Evolutionary conservation across 2,113 vertebrate species (phyloP), one percentile per base, ranked within the genome.

Genomic region (Apus apus): DNA sequence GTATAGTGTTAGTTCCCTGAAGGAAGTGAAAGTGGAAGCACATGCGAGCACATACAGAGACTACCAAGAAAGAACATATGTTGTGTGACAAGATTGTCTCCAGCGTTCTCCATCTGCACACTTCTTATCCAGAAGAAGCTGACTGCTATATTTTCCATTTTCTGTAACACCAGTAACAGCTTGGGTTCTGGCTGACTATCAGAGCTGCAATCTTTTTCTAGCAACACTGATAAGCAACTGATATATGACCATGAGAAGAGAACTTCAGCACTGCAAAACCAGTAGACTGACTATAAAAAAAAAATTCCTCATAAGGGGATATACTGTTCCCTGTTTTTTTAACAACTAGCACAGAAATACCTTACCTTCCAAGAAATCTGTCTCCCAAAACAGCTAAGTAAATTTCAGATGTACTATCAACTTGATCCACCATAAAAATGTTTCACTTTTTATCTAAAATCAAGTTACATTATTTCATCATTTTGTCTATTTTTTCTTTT

Each of bases 1-100:
- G 74, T 64, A 54, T 13, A 23, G 40, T 10, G 21, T 51, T 90
- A 71, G 25, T 32, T 93, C 56, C 29, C 51, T 56, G 15, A 56
- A 48, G 89, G 23, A 88, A 81, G 77, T 48, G 17, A 27, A 79
- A 76, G 36, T 15, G 57, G 56, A 74, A 92, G 43, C 34, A 71
- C 1, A 0, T 58, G 23, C 1, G 3, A 58, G 64, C 34, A 66
- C 12, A 3, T 65, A 27, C 2, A 80, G 67, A 68, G 17, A 45
- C 36, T 70, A 54, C 21, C 20, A 66, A 43, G 68, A 40, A 68
- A 48, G 30, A 82, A 46, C 72, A 26, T 29, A 58, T 14, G 46
- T 8, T 45, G 26, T 45, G 25, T 66, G 51, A 62, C 46, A 51
- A 40, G 56, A 67, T 34, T 70, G 38, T 66, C 32, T 81, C 66